A percentile compares a stretch with the other conserved stretches of the same genome.
phyloP scores from a whole-genome alignment of 2,113 vertebrate genomes.

The Halichoerus grypus region DNA sequence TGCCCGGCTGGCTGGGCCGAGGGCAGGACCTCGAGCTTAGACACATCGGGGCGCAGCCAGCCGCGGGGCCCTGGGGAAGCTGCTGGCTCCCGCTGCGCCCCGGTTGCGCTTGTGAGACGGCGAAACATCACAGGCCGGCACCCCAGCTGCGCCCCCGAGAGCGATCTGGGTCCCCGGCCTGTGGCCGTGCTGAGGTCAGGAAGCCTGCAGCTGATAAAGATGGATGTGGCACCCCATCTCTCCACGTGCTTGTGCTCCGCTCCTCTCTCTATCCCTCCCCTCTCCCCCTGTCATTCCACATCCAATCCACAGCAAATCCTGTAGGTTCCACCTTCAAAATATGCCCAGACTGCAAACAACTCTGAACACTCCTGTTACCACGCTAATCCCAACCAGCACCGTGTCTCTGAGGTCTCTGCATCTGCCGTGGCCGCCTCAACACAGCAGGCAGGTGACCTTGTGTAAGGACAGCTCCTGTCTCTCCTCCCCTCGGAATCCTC shows the following conservation, averaged over 20 bases:
- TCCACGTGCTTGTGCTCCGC: not conserved
- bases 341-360: not conserved
- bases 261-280: not conserved
- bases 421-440: not conserved
- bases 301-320: not conserved
- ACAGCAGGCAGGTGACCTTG: not conserved
- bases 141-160: too few species aligned
- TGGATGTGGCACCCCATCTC: not conserved
- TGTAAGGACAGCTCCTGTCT: not conserved
- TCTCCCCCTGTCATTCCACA: not conserved
- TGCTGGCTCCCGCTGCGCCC: not conserved
- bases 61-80: not conserved
- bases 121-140: not conserved
- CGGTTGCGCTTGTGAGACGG: not conserved
- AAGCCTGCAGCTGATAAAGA: not conserved
- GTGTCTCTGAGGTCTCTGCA: not conserved
- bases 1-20: not conserved
- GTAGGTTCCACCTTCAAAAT: not conserved
- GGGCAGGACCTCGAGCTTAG: not conserved
- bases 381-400: fast-evolving
- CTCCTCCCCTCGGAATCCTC: not conserved
- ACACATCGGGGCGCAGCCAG: not conserved
- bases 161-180: not conserved
- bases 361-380: not conserved
- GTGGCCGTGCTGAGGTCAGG: not conserved